These are phyloP conservation scores for Drosophila greeni DNA, from an alignment of 2,888 invertebrate species.

Conservation along the genomic window DNA sequence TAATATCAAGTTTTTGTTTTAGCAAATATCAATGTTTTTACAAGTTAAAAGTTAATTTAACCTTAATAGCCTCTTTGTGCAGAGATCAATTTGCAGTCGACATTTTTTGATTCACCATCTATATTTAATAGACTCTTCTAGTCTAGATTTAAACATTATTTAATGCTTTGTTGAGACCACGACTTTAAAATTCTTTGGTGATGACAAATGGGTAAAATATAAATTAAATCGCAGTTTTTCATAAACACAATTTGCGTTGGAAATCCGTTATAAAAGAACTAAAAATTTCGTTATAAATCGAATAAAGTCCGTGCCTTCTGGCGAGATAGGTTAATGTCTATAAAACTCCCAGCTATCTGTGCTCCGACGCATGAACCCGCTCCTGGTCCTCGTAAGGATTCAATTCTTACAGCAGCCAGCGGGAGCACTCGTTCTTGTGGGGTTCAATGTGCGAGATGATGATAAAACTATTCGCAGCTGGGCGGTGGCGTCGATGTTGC, in stretches of 20 bases:
- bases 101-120: no score
- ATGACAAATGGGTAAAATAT: not conserved
- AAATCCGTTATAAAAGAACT: constrained; percentile 8
- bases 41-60: not conserved
- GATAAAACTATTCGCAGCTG: not conserved
- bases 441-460: constrained; percentile 65
- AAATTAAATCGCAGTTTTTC: constrained; percentile 2
- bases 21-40: no score
- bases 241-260: not conserved
- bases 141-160: no score
- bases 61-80: not conserved
- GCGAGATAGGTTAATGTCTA: not conserved
- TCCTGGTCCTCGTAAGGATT: constrained; percentile 45
- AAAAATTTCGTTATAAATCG: constrained; percentile 6
- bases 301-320: not conserved
- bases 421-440: constrained; percentile 67
- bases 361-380: constrained; percentile 15
- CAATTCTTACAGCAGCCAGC: constrained; percentile 72
- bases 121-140: no score
- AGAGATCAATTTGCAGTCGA: no score
- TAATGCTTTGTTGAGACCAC: no score
- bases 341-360: not conserved
- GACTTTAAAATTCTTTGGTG: no score
- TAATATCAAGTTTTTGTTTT: no score
- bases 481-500: not conserved